phyloP scores from a whole-genome alignment of 2,113 vertebrate genomes.

The Sorex fumeus region DNA sequence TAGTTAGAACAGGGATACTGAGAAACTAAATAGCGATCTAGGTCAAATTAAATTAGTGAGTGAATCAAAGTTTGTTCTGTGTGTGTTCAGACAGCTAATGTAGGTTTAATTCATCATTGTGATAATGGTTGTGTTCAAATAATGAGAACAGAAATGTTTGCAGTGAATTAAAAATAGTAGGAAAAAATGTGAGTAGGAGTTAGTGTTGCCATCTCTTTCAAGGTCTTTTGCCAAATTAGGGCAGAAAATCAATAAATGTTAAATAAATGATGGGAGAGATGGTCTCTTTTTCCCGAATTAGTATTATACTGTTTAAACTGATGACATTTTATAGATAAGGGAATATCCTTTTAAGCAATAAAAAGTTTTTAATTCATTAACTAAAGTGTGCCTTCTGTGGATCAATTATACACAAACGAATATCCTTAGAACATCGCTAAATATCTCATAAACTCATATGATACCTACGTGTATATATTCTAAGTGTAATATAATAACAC shows the following conservation, averaged over 20 bases:
- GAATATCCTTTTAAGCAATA: neutral
- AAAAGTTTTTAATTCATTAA: neutral
- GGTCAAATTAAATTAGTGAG: neutral
- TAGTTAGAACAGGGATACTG: neutral
- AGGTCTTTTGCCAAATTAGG: neutral
- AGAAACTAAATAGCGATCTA: neutral
- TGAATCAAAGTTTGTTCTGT: neutral
- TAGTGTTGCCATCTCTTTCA: slow-evolving; percentile 18
- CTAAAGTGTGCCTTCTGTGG: neutral
- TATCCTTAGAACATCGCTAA: neutral
- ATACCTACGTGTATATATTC: no score
- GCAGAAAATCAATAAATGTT: slow-evolving; percentile 41
- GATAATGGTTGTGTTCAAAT: neutral
- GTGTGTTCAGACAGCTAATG: neutral
- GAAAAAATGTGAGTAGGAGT: neutral
- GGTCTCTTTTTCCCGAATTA: slow-evolving; percentile 29
- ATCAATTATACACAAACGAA: neutral
- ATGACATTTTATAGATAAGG: neutral
- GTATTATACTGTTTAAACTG: slow-evolving; percentile 5
- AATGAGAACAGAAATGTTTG: neutral
- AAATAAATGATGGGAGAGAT: slow-evolving; percentile 42
- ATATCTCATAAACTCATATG: neutral
- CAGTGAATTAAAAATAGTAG: no score
- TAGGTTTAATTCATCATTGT: neutral
- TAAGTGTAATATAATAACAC: no score